A percentile compares a stretch with the other conserved stretches of the same genome.
Evolutionary conservation across 1,140 invertebrate genomes (phyloP).

Genomic region (Lasioglossum baleicum): DNA sequence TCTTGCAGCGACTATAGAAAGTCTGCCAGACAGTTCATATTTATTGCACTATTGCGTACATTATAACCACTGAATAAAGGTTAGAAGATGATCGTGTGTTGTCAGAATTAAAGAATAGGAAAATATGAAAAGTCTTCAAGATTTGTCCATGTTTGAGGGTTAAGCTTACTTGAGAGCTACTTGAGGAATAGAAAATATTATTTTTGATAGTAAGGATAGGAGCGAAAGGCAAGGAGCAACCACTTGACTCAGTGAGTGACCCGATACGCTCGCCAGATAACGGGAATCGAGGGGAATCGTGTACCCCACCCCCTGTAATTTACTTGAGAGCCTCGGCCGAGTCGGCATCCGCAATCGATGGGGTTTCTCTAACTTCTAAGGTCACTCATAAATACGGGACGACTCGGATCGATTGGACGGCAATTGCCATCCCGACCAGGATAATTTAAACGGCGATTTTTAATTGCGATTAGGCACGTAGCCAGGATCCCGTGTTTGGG

Average conservation of each 20-base stretch:
- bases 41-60: too few relatives aligned
- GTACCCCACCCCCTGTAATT: constrained; percentile 27
- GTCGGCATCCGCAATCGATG: constrained; percentile 32
- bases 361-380: constrained; percentile 26
- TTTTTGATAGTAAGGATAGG: not conserved
- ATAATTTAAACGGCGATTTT: constrained; percentile 24
- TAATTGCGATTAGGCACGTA: constrained; percentile 35
- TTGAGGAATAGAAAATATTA: too few relatives aligned
- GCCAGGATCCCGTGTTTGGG: constrained; percentile 31
- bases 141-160: too few relatives aligned
- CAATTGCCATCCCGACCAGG: constrained; percentile 1
- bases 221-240: not conserved
- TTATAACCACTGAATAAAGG: too few relatives aligned
- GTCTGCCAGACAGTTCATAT: too few relatives aligned
- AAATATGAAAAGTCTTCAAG: too few relatives aligned
- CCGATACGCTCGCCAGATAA: not conserved
- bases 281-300: constrained; percentile 12
- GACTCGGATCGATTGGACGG: constrained; percentile 29
- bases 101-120: too few relatives aligned
- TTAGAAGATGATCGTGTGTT: too few relatives aligned
- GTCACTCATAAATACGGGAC: constrained; percentile 50
- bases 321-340: constrained; percentile 26
- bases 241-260: not conserved
- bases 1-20: too few relatives aligned
- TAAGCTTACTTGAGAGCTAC: too few relatives aligned